phyloP scores from a whole-genome alignment of 1,140 invertebrate species.

The Aleiodes sp. region DNA sequence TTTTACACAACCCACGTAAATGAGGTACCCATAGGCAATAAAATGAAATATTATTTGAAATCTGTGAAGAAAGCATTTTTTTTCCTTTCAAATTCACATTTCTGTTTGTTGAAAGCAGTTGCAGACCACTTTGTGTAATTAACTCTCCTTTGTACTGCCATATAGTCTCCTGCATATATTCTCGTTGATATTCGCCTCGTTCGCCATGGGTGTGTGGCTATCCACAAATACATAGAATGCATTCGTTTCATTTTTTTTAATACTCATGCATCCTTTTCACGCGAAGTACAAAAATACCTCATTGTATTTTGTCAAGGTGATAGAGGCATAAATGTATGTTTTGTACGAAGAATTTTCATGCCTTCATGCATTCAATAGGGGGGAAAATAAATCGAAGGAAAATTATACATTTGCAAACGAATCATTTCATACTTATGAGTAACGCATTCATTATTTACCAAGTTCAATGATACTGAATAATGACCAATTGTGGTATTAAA shows the following conservation, averaged over 20 bases:
- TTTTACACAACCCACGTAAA: no score
- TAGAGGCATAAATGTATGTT: no score
- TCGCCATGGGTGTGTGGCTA: neutral
- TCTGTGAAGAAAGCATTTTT: no score
- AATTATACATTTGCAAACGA: no score
- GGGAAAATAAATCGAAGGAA: no score
- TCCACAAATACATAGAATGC: neutral
- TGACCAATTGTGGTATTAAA: neutral
- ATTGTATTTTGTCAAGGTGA: neutral
- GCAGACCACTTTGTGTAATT: neutral
- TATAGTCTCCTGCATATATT: neutral
- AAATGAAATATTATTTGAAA: no score
- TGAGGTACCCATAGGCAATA: no score
- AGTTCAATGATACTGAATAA: neutral
- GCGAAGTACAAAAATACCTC: neutral
- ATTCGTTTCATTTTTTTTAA: neutral
- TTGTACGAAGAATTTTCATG: no score
- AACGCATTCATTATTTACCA: neutral
- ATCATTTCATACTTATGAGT: no score
- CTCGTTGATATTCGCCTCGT: neutral
- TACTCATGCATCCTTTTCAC: neutral
- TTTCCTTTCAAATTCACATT: neutral
- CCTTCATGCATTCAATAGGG: no score
- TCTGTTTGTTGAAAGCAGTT: neutral
- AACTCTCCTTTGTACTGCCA: slow-evolving; percentile 11